A percentile compares a stretch with the other conserved stretches of the same genome.
phyloP scores from a whole-genome alignment of 2,113 vertebrate genomes.

The Proteles cristata region DNA sequence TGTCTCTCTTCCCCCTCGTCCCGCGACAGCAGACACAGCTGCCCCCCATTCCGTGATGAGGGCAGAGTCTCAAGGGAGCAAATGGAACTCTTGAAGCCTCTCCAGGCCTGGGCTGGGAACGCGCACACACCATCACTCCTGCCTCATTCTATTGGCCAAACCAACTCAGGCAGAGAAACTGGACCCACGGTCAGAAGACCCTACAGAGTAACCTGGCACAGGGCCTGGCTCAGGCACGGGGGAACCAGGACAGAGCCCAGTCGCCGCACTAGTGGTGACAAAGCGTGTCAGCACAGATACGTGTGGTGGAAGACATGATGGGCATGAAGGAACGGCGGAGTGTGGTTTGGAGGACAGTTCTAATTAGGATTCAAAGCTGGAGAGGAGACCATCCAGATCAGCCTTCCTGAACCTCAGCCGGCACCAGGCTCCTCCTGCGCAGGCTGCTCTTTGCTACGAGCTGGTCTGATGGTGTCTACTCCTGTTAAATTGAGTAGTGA shows the following conservation, averaged over 20 bases:
- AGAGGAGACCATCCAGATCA: fast-evolving
- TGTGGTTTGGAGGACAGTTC: fast-evolving
- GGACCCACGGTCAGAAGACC: fast-evolving
- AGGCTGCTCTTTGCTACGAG: fast-evolving
- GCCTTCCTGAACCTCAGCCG: fast-evolving
- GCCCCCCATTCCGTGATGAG: fast-evolving
- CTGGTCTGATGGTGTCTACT: too few relatives aligned
- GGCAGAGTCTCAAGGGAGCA: not conserved
- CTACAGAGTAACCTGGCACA: not conserved
- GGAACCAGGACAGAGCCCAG: fast-evolving
- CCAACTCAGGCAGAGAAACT: fast-evolving
- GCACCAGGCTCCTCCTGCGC: fast-evolving
- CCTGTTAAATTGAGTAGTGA: not conserved
- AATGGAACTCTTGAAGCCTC: fast-evolving
- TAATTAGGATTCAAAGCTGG: not conserved
- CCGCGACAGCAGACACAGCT: fast-evolving
- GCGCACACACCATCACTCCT: not conserved
- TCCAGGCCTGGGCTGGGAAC: fast-evolving
- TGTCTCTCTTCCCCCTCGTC: not conserved
- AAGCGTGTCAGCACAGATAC: not conserved
- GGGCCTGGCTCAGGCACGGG: not conserved
- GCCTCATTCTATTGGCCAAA: not conserved
- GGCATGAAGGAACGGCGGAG: fast-evolving
- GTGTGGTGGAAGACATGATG: fast-evolving
- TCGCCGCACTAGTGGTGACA: fast-evolving